A percentile compares a stretch with the other conserved stretches of the same genome.
phyloP scores from a whole-genome alignment of 2,797 vertebrate species.

The Selene dorsalis region DNA sequence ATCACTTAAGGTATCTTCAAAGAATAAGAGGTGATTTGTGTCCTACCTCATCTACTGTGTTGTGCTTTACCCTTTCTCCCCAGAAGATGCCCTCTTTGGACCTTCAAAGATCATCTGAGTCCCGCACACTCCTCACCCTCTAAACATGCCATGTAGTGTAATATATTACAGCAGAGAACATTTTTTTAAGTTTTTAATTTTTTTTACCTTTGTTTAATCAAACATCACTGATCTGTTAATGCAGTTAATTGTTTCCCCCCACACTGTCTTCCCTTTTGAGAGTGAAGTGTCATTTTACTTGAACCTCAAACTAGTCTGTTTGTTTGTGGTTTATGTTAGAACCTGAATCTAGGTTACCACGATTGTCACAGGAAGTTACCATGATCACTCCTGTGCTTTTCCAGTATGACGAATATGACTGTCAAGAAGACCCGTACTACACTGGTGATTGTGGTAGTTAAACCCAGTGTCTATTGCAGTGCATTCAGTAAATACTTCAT shows the following conservation, averaged over 20 bases:
- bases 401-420: neutral
- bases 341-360: neutral
- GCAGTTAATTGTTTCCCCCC: neutral
- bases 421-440: no score
- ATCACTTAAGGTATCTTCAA: neutral
- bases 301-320: neutral
- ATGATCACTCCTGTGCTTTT: neutral
- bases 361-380: neutral
- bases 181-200: no score
- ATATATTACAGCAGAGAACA: neutral
- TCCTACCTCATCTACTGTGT: no score
- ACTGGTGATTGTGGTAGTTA: no score
- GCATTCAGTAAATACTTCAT: no score
- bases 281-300: neutral
- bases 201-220: neutral
- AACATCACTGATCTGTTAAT: neutral
- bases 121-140: neutral
- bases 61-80: neutral
- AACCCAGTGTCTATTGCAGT: no score
- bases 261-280: no score
- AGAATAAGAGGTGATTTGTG: neutral
- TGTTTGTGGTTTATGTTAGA: neutral
- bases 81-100: slow-evolving; percentile 37
- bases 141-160: neutral
- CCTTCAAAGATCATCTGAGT: neutral